A percentile compares a stretch with the other conserved stretches of the same genome.
These are phyloP conservation scores for Chelon labrosus DNA, from an alignment of 2,797 vertebrate species.

Conservation along the genomic window DNA sequence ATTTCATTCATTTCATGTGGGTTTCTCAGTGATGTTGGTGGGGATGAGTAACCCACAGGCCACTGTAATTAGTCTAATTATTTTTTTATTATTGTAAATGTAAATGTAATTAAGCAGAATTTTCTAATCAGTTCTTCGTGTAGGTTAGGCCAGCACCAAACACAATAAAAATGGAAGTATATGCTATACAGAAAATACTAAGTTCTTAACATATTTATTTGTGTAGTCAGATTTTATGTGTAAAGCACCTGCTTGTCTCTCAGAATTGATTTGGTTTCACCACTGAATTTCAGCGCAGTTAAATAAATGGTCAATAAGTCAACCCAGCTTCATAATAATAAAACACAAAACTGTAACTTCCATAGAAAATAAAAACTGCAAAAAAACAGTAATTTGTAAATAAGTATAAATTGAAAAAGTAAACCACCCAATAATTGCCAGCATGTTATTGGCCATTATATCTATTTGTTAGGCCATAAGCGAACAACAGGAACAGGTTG, in stretches of 20 bases:
- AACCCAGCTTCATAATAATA: neutral
- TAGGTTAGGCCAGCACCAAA: neutral
- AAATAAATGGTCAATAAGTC: neutral
- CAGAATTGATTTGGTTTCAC: no score
- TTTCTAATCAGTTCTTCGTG: neutral
- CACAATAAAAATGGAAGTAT: neutral
- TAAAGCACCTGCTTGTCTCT: neutral
- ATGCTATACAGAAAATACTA: no score
- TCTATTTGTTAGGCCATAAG: neutral
- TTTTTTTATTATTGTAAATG: no score
- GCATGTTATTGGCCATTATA: no score
- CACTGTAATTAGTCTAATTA: neutral
- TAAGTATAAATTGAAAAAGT: neutral
- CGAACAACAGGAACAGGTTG: neutral
- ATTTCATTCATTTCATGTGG: neutral
- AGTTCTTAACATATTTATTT: no score
- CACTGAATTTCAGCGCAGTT: neutral
- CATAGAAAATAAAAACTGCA: neutral
- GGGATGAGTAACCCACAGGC: neutral
- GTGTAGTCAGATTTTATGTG: neutral
- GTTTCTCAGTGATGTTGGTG: constrained; percentile 1
- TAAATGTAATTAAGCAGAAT: no score
- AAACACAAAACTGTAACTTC: neutral
- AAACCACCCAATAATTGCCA: neutral
- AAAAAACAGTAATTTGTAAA: neutral